Evolutionary conservation across 2,113 vertebrate genomes (phyloP).

Genomic region (Leuciscus idus): DNA sequence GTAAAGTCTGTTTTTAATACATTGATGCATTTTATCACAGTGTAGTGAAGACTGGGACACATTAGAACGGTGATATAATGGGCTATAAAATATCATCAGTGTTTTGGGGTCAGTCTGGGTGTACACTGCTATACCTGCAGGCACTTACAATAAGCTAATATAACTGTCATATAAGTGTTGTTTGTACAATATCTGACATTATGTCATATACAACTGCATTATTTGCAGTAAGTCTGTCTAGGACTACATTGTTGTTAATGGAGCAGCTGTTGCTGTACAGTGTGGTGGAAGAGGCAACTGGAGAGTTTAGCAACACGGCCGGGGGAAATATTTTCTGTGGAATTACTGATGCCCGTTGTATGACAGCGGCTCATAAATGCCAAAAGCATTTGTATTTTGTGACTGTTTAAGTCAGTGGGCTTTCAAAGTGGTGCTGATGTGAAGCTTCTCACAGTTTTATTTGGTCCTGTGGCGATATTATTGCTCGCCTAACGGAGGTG

Average conservation of each 20-base stretch:
- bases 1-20: slow-evolving; percentile 28
- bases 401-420: slow-evolving; percentile 37
- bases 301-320: neutral
- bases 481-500: slow-evolving; percentile 49
- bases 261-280: neutral
- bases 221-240: neutral
- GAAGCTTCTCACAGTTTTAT: slow-evolving; percentile 39
- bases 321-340: slow-evolving; percentile 2
- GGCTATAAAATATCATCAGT: slow-evolving; percentile 22
- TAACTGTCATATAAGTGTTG: neutral
- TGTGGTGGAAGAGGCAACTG: neutral
- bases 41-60: slow-evolving; percentile 6
- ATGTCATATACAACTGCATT: neutral
- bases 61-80: slow-evolving; percentile 30
- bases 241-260: slow-evolving; percentile 8
- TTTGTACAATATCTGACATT: neutral
- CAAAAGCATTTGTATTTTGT: slow-evolving; percentile 46
- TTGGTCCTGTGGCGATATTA: slow-evolving; percentile 50
- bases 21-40: slow-evolving; percentile 22
- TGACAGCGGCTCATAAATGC: slow-evolving; percentile 49
- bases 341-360: slow-evolving; percentile 2
- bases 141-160: slow-evolving; percentile 30
- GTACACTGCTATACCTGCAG: neutral
- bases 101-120: slow-evolving; percentile 21
- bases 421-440: slow-evolving; percentile 33